These are phyloP conservation scores for Drosophila monieri DNA, from an alignment of 2,888 invertebrate species.

Conservation along the genomic window DNA sequence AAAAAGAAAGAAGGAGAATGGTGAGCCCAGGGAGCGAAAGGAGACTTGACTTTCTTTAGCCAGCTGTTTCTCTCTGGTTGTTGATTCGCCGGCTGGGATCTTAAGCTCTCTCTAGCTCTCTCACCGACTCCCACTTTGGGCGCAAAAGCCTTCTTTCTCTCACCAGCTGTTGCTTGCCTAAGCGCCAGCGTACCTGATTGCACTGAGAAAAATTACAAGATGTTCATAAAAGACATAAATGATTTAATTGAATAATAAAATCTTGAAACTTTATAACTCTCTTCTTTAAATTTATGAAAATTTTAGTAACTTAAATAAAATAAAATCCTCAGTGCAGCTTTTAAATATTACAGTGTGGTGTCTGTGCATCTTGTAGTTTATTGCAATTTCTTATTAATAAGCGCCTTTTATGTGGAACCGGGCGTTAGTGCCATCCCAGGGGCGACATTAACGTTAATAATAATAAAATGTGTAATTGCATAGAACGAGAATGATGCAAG, in stretches of 20 bases:
- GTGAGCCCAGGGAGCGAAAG: not conserved
- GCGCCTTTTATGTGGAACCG: slow-evolving; percentile 66
- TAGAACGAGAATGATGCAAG: slow-evolving; percentile 33
- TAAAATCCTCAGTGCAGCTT: slow-evolving; percentile 5
- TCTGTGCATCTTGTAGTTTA: slow-evolving; percentile 50
- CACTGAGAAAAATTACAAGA: slow-evolving; percentile 3
- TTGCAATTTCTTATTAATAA: slow-evolving; percentile 74
- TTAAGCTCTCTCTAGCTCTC: slow-evolving; percentile 2
- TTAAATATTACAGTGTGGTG: not conserved
- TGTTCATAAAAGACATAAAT: too few species aligned
- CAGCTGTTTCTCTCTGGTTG: slow-evolving; percentile 36
- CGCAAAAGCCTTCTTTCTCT: slow-evolving; percentile 2
- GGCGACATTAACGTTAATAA: slow-evolving; percentile 77
- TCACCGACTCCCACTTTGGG: not conserved
- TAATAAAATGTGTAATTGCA: slow-evolving; percentile 76
- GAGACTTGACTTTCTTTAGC: slow-evolving; percentile 40
- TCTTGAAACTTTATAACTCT: not conserved
- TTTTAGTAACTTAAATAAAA: not conserved
- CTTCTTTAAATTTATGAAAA: not conserved
- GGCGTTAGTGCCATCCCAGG: slow-evolving; percentile 65
- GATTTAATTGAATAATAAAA: too few species aligned
- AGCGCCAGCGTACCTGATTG: slow-evolving; percentile 4
- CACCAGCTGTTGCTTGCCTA: slow-evolving; percentile 54
- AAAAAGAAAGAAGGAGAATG: not conserved
- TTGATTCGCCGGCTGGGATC: slow-evolving; percentile 24